Conservation (phyloP, 2,797 vertebrate species). For the Enoplosus armatus region DNA sequence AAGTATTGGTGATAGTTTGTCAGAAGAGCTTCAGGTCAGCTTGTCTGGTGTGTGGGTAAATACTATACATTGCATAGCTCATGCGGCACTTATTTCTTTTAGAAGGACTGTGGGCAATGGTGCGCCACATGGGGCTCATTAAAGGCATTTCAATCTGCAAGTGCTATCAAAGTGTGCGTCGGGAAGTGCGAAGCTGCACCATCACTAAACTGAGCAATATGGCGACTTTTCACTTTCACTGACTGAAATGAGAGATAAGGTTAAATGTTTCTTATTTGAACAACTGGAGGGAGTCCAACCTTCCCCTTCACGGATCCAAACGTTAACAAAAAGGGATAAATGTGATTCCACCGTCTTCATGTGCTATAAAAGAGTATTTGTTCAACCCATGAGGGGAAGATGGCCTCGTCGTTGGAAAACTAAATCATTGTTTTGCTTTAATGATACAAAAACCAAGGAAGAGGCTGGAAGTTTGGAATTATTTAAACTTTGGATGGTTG, state of each 20-base stretch:
- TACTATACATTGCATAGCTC: conserved; percentile 98
- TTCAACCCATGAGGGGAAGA: neutral
- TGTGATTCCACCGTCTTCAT: neutral
- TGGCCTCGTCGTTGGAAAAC: neutral
- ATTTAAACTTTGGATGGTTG: neutral
- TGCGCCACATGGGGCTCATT: conserved; percentile 85
- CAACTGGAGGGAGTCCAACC: neutral
- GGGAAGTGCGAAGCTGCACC: conserved; percentile 84
- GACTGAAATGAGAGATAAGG: conserved; percentile 13
- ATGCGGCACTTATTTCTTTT: conserved; percentile 88
- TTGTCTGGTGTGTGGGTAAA: conserved; percentile 87
- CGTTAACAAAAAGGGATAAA: neutral
- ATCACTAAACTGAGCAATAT: conserved; percentile 76
- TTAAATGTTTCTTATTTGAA: neutral
- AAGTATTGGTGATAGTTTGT: conserved; percentile 94
- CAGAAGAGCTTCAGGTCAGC: conserved; percentile 85
- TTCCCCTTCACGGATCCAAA: neutral
- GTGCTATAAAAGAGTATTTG: neutral
- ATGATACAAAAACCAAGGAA: neutral
- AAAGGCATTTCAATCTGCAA: conserved; percentile 92
- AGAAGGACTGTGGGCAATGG: conserved; percentile 82
- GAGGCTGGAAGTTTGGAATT: neutral
- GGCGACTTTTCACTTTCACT: conserved; percentile 57
- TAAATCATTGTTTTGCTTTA: neutral
- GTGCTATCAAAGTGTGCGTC: conserved; percentile 90